phyloP scores from a whole-genome alignment of 53 echinoderm and acorn worm genomes.

The Echinarachnius parma region DNA sequence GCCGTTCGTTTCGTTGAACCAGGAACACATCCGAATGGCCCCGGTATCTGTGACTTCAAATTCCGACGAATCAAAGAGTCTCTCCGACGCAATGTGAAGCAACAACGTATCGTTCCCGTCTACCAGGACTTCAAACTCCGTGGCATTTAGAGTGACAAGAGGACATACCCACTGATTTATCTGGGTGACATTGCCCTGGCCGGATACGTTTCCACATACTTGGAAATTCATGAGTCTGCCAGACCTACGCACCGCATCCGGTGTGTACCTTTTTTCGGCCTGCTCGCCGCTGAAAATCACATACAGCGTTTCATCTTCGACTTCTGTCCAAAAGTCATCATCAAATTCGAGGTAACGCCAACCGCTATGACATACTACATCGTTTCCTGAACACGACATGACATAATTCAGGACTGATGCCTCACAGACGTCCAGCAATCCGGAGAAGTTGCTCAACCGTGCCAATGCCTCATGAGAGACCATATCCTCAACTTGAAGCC shows the following conservation, averaged over 20 bases:
- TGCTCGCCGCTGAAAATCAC: constrained; percentile 2
- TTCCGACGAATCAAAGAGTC: constrained; percentile 11
- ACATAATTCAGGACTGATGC: neutral
- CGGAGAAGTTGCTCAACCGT: neutral
- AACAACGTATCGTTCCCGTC: neutral
- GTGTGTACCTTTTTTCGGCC: neutral
- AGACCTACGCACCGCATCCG: neutral
- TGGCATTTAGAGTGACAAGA: constrained; percentile 4
- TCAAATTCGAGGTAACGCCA: neutral
- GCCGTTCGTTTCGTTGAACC: neutral
- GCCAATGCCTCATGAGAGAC: too few species aligned
- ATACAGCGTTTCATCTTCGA: neutral
- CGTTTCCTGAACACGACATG: neutral
- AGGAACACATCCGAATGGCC: constrained; percentile 5
- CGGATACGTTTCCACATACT: neutral
- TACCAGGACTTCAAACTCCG: neutral
- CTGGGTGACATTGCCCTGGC: neutral
- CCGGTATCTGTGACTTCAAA: neutral
- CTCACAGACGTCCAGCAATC: neutral
- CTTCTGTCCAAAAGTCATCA: neutral
- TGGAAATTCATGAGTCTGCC: neutral
- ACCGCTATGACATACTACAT: neutral
- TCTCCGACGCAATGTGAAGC: neutral
- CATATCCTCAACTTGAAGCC: too few species aligned
- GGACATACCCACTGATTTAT: neutral